A percentile compares a stretch with the other conserved stretches of the same genome.
phyloP scores from a whole-genome alignment of 2,888 invertebrate species.

The Fragum fragum region DNA sequence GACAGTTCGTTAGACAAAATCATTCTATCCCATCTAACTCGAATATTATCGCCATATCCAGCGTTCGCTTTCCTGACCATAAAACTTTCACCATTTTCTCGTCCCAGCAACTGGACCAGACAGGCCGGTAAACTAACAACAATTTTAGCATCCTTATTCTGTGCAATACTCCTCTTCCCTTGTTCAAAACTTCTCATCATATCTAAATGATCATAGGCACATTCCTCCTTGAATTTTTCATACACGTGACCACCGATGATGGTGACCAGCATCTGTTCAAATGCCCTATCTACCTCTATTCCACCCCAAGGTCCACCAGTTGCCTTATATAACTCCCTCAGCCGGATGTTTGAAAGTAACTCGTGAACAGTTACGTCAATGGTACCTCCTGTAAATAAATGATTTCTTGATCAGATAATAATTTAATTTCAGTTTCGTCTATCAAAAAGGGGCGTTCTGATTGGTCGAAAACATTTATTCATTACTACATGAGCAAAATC shows the following conservation, averaged over 20 bases:
- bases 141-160: neutral
- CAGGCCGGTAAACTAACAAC: neutral
- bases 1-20: neutral
- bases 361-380: conserved; percentile 15
- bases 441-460: too few relatives aligned
- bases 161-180: conserved; percentile 8
- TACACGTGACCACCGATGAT: neutral
- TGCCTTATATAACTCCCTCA: conserved; percentile 11
- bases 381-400: conserved; percentile 8
- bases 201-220: conserved; percentile 10
- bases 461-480: too few relatives aligned
- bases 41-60: neutral
- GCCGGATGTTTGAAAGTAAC: neutral
- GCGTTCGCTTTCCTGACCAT: neutral
- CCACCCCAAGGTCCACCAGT: conserved; percentile 23
- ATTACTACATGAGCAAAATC: too few relatives aligned
- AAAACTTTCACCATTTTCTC: neutral
- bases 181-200: conserved; percentile 3
- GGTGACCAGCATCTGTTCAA: neutral
- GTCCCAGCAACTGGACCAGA: neutral
- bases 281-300: conserved; percentile 3
- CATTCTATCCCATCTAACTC: neutral
- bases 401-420: too few relatives aligned
- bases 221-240: conserved; percentile 2
- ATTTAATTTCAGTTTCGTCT: too few relatives aligned